A percentile compares a stretch with the other conserved stretches of the same genome.
Conservation (phyloP, 2,888 invertebrate genomes). For the Heteromyza rotundicornis region DNA sequence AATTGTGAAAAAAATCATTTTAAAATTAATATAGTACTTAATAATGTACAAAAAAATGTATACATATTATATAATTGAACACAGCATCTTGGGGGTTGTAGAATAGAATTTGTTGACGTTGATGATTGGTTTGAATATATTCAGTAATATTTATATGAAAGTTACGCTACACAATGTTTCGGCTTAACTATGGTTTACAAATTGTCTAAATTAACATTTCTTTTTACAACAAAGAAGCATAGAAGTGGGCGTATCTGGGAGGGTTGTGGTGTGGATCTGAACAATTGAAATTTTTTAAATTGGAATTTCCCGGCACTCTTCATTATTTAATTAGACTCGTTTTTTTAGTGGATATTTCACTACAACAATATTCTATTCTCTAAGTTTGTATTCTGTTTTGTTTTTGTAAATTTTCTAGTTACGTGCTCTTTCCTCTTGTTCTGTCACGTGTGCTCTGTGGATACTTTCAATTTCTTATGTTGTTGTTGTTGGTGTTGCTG, state of each 20-base stretch:
- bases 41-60: slow-evolving; percentile 18
- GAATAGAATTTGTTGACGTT: slow-evolving; percentile 52
- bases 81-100: slow-evolving; percentile 60
- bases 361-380: slow-evolving; percentile 5
- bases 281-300: too few relatives aligned
- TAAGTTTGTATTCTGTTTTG: not conserved
- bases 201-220: not conserved
- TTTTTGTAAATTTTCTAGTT: not conserved
- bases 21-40: slow-evolving; percentile 14
- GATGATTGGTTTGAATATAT: slow-evolving; percentile 7
- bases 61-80: slow-evolving; percentile 60
- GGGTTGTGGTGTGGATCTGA: too few relatives aligned
- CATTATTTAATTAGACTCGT: not conserved
- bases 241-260: too few relatives aligned
- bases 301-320: not conserved
- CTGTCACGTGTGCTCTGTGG: not conserved
- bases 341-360: not conserved
- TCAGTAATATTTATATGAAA: not conserved
- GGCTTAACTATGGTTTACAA: not conserved
- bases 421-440: too few relatives aligned
- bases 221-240: too few relatives aligned
- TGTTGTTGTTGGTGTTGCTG: not conserved
- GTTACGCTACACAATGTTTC: not conserved
- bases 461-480: not conserved
- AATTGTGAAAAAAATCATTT: not conserved